A percentile compares a stretch with the other conserved stretches of the same genome.
Evolutionary conservation across 2,113 vertebrate genomes (phyloP).

Genomic region (zebrafish (Danio rerio)): DNA sequence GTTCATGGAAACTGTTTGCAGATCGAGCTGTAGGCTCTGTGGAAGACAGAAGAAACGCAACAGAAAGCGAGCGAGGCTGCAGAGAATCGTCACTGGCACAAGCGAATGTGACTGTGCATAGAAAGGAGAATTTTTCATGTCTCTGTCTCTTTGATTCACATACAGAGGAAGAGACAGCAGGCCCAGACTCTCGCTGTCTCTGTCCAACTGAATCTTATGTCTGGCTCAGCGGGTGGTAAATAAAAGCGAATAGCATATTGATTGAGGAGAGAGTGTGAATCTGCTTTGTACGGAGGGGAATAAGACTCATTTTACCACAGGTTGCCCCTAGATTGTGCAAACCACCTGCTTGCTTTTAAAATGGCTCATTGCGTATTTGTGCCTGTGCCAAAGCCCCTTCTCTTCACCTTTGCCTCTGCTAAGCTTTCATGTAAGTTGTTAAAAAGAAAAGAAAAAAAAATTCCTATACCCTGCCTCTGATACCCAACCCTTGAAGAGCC

Average conservation of each 20-base stretch:
- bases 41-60: neutral
- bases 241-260: constrained; percentile 4
- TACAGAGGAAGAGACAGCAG: constrained; percentile 27
- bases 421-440: constrained; percentile 31
- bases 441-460: neutral
- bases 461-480: constrained; percentile 33
- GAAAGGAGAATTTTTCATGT: constrained; percentile 38
- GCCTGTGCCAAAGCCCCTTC: constrained; percentile 10
- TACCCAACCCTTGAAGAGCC: constrained; percentile 23
- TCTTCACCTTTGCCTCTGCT: constrained; percentile 29
- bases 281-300: neutral
- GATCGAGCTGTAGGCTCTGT: neutral
- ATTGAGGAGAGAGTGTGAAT: constrained; percentile 8
- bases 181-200: constrained; percentile 18
- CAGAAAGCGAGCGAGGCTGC: neutral
- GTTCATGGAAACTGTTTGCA: neutral
- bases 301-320: neutral
- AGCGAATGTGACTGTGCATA: constrained; percentile 39
- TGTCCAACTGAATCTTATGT: constrained; percentile 22
- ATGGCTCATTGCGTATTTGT: constrained; percentile 17
- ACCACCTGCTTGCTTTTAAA: constrained; percentile 11
- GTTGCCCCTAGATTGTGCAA: neutral
- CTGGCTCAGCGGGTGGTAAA: constrained; percentile 26
- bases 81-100: constrained; percentile 26
- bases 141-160: constrained; percentile 37